Base-by-base conservation (phyloP, 2,888 invertebrate species). In the Exocentrus adspersus region DNA sequence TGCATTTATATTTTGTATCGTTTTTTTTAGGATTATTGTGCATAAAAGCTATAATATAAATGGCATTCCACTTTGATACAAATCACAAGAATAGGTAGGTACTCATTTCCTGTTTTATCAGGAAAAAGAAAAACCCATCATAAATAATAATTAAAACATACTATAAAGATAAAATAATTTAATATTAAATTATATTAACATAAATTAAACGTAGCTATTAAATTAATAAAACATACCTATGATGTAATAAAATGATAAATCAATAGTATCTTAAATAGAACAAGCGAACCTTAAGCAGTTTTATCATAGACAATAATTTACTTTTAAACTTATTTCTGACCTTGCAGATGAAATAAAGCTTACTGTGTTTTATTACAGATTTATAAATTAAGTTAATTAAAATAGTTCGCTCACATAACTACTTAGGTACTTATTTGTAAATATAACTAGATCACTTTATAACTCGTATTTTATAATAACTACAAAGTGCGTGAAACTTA, bases 161-260 rank as follows among this genome's bases (percentile, higher is more conserved):
- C 41, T 60, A 48, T 60, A 60, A 54, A 53, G 60, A 60, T 60
- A 60, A 60, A 42, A 48, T 41, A 59, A 59, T 54, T 60, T 53
- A 60, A 53, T 60, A 48, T 54, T n/a, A 41, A 60, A 46, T 46
- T 60, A 48, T 42, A 61, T 61, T 56, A 61, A 61, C 56, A 50
- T 56, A 61, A 61, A 61, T 56, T 61, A 60, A 48, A 60, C 54
- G 28, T 21, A 50, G 41, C 30, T 48, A 58, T 37, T 32, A 16
- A 45, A 51, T 37, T 32, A 51, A 32, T 51, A 51, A 32, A 42
- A 54, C 54, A 54, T 54, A 24, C n/a, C n/a, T n/a, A n/a, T n/a
- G n/a, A n/a, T 14, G 28, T 43, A 54, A 17, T 43, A 28, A 17
- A 20, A 16, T 5, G 21, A 54, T 54, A 54, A 43, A 43, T 54